Evolutionary conservation across 64 coral and sea anemone species (phyloP), one percentile per base, ranked within the genome.

Genomic region (Catalaphyllia jardinei): DNA sequence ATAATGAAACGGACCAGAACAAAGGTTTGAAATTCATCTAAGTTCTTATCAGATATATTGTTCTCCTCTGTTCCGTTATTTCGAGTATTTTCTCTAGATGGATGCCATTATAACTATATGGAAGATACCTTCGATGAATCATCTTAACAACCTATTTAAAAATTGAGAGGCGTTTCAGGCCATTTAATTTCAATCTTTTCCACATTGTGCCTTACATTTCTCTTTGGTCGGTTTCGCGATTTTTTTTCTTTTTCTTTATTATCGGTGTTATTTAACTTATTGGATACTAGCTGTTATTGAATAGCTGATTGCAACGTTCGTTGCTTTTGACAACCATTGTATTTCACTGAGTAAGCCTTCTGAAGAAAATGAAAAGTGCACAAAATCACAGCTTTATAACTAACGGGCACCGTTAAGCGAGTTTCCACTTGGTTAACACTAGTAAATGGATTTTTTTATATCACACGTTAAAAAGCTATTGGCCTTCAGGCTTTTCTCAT

Each of bases 301-400:
- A 85, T 85, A 85, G 62, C 81, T 69, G 81, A 71, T 71, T 85
- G 33, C 71, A 51, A 5, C 19, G 22, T 85, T 67, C 38, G 81
- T 85, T 85, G 81, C 81, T 85, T 71, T 85, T 85, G 16, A 63
- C 81, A 85, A 85, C 81, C 62, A 71, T 69, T 69, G 22, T 69
- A 46, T 46, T 46, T 46, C 42, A 5, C 42, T 46, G 42, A 6
- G 42, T 46, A 46, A 46, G 42, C 42, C 42, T 46, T 46, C 6
- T 46, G 3, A 46, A 46, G 42, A 46, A 46, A 46, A 4, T 6
- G 7, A 46, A 46, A 46, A 8, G 42, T 46, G 42, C 42, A 46
- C 3, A 6, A 46, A 46, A 46, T 46, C 42, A 46, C 7, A 46
- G 42, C 42, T 5, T 46, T 8, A 46, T 6, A 46, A 46, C 7